phyloP scores from a whole-genome alignment of 2,888 invertebrate species.

The Leptinotarsa peninsularis region DNA sequence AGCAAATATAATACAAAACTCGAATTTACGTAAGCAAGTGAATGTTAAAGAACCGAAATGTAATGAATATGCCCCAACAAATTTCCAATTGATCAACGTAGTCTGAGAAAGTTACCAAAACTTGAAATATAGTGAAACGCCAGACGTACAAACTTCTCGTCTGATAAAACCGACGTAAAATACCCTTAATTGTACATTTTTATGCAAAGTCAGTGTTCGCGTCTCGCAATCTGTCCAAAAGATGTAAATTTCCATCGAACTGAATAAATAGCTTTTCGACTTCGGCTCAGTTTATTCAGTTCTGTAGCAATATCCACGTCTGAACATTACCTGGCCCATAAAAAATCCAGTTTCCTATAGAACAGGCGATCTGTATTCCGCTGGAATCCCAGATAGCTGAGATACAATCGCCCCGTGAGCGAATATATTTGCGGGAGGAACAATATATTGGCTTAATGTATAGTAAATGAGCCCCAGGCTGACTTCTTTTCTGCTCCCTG shows the following conservation, averaged over 20 bases:
- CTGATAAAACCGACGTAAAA: constrained; percentile 20
- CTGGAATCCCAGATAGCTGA: constrained; percentile 60
- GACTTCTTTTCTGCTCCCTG: constrained; percentile 46
- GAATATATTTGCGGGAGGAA: constrained; percentile 62
- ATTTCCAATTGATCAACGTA: no score
- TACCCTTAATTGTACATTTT: constrained; percentile 41
- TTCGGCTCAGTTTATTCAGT: constrained; percentile 41
- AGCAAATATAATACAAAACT: no score
- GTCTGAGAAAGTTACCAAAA: not conserved
- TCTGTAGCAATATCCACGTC: constrained; percentile 61
- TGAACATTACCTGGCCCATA: constrained; percentile 64
- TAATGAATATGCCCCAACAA: no score
- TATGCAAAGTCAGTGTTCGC: constrained; percentile 35
- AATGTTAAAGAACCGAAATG: no score
- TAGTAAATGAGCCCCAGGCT: constrained; percentile 58
- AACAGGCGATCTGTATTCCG: constrained; percentile 62
- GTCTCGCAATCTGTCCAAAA: constrained; percentile 41
- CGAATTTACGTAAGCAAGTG: no score
- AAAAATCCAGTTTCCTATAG: constrained; percentile 60
- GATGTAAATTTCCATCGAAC: constrained; percentile 45
- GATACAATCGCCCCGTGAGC: constrained; percentile 61
- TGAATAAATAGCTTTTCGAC: constrained; percentile 39
- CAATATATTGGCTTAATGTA: constrained; percentile 62
- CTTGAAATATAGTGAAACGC: not conserved
- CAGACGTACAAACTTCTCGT: constrained; percentile 1